These are phyloP conservation scores for Motacilla tschutschensis DNA, from an alignment of 2,113 vertebrate genomes.

Conservation along the genomic window DNA sequence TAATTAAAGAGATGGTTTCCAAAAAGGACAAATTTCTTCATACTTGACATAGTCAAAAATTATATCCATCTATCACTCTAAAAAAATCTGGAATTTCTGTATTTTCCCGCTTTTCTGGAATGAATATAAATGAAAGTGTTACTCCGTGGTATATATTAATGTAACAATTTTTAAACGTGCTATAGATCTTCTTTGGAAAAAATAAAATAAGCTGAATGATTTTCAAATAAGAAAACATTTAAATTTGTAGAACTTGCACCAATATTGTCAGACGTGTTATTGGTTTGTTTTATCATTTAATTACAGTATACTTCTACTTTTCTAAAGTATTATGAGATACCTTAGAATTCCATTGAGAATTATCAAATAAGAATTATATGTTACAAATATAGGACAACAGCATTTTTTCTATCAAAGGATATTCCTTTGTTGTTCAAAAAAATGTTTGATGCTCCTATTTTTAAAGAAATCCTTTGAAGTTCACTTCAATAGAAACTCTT, in stretches of 20 bases:
- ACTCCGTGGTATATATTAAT: neutral
- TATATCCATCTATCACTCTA: neutral
- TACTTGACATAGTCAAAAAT: neutral
- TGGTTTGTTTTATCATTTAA: slow-evolving; percentile 46
- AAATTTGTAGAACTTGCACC: neutral
- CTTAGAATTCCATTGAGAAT: slow-evolving; percentile 38
- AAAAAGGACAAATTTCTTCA: neutral
- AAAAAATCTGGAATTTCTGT: neutral
- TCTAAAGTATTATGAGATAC: neutral
- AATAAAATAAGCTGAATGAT: neutral
- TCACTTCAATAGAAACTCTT: slow-evolving; percentile 57
- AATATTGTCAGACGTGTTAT: neutral
- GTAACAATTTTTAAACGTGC: neutral
- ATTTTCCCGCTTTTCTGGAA: neutral
- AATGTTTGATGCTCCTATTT: slow-evolving; percentile 56
- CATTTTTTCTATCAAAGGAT: slow-evolving; percentile 24
- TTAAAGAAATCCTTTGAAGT: slow-evolving; percentile 59
- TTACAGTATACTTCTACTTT: slow-evolving; percentile 7
- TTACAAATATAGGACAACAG: slow-evolving; percentile 52
- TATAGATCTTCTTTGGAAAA: neutral
- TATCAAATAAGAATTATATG: slow-evolving; percentile 28
- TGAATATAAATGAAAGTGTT: neutral
- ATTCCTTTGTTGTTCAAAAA: slow-evolving; percentile 57
- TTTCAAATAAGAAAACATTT: neutral
- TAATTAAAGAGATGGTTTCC: neutral